phyloP scores from a whole-genome alignment of 2,888 invertebrate genomes.

The Endomychus coccineus region DNA sequence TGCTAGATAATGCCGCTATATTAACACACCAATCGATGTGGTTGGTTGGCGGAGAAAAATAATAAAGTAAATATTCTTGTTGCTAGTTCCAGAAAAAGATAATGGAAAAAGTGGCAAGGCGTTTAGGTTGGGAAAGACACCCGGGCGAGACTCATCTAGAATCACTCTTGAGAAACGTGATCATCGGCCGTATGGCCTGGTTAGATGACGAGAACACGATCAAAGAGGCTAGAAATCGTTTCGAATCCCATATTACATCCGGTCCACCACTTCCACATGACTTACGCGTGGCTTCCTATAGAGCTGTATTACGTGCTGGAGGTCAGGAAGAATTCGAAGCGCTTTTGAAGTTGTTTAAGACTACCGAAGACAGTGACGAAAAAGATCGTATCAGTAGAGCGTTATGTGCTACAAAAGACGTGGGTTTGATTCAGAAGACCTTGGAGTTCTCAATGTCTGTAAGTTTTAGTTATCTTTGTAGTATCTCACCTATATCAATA shows the following conservation, averaged over 20 bases:
- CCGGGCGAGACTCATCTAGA: constrained; percentile 5
- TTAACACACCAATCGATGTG: too few species aligned
- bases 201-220: constrained; percentile 10
- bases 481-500: too few species aligned
- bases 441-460: constrained; percentile 7
- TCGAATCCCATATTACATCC: neutral
- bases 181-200: constrained; percentile 10
- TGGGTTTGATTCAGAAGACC: constrained; percentile 4
- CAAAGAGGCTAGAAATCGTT: constrained; percentile 2
- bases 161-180: constrained; percentile 4
- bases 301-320: constrained; percentile 29
- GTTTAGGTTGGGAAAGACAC: constrained; percentile 32
- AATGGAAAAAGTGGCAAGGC: constrained; percentile 3
- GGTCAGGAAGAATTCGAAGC: constrained; percentile 7
- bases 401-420: constrained; percentile 1
- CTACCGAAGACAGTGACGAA: constrained; percentile 9
- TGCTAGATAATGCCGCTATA: too few species aligned
- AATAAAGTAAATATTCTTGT: neutral
- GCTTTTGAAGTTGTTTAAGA: constrained; percentile 11
- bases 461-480: constrained; percentile 2
- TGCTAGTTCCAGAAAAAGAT: constrained; percentile 10
- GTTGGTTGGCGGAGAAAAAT: too few species aligned
- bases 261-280: constrained; percentile 3
- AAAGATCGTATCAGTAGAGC: constrained; percentile 7
- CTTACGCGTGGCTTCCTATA: constrained; percentile 8